Evolutionary conservation across 2,888 invertebrate species (phyloP), one percentile per base, ranked within the genome.

Genomic region (Napeogenes inachia): DNA sequence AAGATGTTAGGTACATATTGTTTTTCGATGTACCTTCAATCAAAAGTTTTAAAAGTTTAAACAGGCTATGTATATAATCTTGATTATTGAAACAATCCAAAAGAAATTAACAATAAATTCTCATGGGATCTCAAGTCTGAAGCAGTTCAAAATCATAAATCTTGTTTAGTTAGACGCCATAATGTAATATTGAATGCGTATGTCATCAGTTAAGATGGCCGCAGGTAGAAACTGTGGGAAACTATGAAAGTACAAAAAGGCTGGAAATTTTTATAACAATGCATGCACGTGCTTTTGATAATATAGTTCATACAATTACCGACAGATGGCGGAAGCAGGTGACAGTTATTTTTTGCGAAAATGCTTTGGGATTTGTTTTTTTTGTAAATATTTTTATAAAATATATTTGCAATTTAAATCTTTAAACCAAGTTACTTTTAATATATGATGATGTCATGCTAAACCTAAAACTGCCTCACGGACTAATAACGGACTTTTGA

Each of bases 151-250:
- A 10, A 42, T 12, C 30, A 50, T 50, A 50, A 50, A 50, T 50
- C 50, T 6, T 30, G 10, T 50, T 50, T 30, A 21, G 50, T 21
- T 21, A 21, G 21, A 47, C 6, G 13, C 13, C 47, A 50, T 50
- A 50, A 50, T 50, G 21, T 12, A 50, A 50, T 50, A 21, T 47
- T 47, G 50, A 30, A 50, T 50, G 50, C 30, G 21, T 50, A 50
- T 30, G 50, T 30, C 30, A 50, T 50, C 47, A 47, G 4, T 21
- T 50, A 47, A 6, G n/a, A 21, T 47, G 47, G 47, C 13, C 46
- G 59, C 66, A 80, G 78, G 77, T 77, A 80, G 77, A 80, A 79
- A 79, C 80, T 81, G 79, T 84, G 84, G 75, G 84, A 84, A 81
- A 61, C 5, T 30, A 12, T 30, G 21, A 21, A 21, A 21, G 47